Base-by-base conservation (phyloP, 2,113 vertebrate genomes). In the Phrynocephalus versicolor region DNA sequence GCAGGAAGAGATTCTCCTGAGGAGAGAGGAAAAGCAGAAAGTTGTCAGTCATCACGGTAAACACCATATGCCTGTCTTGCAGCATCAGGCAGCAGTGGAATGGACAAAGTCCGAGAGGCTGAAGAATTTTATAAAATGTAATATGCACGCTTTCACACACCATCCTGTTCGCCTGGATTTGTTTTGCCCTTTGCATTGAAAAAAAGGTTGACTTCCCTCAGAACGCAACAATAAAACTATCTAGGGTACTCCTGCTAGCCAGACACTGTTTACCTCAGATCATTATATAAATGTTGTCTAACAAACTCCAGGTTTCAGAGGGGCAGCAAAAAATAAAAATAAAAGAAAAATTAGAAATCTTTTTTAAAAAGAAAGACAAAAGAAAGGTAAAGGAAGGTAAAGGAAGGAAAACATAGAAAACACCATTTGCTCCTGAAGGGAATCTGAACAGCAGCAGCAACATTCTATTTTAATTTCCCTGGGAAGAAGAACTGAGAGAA, bases 61-160 rank as follows among this genome's bases (percentile, higher is more conserved):
- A 93, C 90, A 92, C 91, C 93, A 92, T 93, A 91, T 92, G 93
- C 90, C 95, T 92, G 93, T 94, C 89, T 95, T 88, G 8, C 88
- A 92, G 93, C 91, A 91, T 90, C 92, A 92, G 90, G 93, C 1
- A 0, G 85, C 60, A 87, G 70, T 72, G 55, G 92, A 91, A 90
- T 92, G 92, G 94, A 92, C 89, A 88, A 85, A 93, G 91, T 79
- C 75, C 80, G 88, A 88, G 84, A 90, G 8, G 79, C 85, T 89
- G 86, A 87, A 88, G 90, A 82, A 91, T 64, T 67, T 30, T 25
- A 12, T 27, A 67, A 30, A 67, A 67, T 6, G 45, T 27, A 67
- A 67, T 57, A 41, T 27, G 27, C 64, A 76, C 45, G 55, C 39
- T 73, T 73, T 35, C 3, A 67, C 15, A 19, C 19, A 91, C 87